Evolutionary conservation across 35 echinoderm and acorn worm species (phyloP).

Genomic region (Ophiothrix spiculata): DNA sequence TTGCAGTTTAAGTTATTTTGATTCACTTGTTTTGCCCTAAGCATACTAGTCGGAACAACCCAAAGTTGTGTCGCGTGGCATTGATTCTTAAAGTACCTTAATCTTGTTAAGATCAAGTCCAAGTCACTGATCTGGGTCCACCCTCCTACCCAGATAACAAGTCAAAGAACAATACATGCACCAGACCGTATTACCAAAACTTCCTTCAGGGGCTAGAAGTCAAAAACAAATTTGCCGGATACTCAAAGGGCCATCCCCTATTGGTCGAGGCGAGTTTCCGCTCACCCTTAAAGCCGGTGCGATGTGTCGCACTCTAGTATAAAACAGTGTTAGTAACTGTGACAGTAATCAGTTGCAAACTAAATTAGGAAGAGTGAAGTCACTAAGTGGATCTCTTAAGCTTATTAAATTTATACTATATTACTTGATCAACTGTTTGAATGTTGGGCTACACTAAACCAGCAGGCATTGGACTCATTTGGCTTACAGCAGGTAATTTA

Average conservation of each 20-base stretch:
- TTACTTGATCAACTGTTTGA: neutral
- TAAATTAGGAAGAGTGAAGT: too few relatives aligned
- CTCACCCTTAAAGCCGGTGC: neutral
- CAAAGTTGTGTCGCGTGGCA: neutral
- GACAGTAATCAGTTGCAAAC: too few relatives aligned
- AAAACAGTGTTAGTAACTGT: too few relatives aligned
- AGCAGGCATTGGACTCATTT: neutral
- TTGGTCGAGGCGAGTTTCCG: neutral
- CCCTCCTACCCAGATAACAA: neutral
- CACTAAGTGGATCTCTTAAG: too few relatives aligned
- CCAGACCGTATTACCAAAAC: neutral
- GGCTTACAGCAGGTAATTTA: constrained; percentile 5
- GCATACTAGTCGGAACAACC: neutral
- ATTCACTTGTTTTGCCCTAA: too few relatives aligned
- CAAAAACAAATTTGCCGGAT: neutral
- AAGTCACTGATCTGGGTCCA: too few relatives aligned
- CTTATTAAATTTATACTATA: too few relatives aligned
- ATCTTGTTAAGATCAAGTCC: too few relatives aligned
- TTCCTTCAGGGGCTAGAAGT: neutral
- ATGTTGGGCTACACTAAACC: neutral
- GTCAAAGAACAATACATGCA: constrained; percentile 1
- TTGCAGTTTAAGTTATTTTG: too few relatives aligned
- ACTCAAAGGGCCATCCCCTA: neutral
- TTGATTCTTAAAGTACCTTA: neutral
- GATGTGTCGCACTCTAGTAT: neutral